Conservation (phyloP, 2,888 invertebrate genomes). For the Drosophila multiciliata region DNA sequence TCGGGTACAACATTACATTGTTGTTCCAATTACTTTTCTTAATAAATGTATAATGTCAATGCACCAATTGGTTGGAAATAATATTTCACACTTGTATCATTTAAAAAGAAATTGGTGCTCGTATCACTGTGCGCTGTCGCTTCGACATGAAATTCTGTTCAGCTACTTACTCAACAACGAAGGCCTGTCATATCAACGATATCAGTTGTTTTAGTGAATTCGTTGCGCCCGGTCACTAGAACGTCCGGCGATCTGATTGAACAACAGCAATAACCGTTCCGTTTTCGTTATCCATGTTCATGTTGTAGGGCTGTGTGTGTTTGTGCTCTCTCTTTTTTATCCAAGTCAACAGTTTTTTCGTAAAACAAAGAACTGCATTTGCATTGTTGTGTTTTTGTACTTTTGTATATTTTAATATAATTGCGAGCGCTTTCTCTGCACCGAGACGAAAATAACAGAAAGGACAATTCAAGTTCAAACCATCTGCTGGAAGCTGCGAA, state of each 20-base stretch:
- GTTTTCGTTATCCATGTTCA: conserved; percentile 46
- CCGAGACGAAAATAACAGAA: conserved; percentile 30
- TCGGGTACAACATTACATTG: background rate
- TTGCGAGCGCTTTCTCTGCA: conserved; percentile 61
- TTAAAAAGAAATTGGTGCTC: conserved; percentile 2
- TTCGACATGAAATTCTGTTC: conserved; percentile 59
- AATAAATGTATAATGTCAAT: background rate
- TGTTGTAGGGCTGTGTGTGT: conserved; percentile 26
- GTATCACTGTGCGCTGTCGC: conserved; percentile 55
- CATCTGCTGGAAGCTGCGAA: conserved; percentile 56
- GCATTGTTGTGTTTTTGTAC: conserved; percentile 11
- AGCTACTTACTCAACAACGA: conserved; percentile 69
- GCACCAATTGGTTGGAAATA: background rate
- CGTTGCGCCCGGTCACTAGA: conserved; percentile 73
- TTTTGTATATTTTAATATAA: conserved; percentile 60
- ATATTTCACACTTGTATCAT: background rate
- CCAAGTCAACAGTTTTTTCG: conserved; percentile 34
- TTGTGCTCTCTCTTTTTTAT: conserved; percentile 17
- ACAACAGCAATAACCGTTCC: conserved; percentile 23
- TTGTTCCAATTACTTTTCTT: background rate
- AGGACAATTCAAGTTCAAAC: conserved; percentile 73
- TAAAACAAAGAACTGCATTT: conserved; percentile 58
- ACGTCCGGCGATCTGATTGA: conserved; percentile 26
- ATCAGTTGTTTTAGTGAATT: conserved; percentile 81
- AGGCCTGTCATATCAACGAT: conserved; percentile 79